Evolutionary conservation across 2,113 vertebrate species (phyloP).

Genomic region (Chlorodrepanis virens): DNA sequence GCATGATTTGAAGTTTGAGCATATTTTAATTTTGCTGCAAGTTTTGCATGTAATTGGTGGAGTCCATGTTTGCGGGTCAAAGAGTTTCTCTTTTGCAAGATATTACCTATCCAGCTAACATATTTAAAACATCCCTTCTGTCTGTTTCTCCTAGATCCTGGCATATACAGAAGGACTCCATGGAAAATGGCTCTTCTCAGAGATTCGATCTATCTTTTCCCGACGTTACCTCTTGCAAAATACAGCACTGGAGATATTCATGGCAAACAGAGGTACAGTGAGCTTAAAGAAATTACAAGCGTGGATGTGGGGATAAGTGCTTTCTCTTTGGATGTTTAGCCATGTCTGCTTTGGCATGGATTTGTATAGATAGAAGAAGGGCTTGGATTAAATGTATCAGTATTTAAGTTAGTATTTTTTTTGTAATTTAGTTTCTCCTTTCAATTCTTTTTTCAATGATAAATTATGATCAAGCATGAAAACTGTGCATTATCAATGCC

Average conservation of each 20-base stretch:
- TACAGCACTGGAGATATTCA: conserved; percentile 95
- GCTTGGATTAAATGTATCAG: not conserved
- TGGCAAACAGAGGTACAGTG: conserved; percentile 93
- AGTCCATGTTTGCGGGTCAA: not conserved
- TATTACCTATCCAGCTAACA: not conserved
- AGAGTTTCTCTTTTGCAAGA: not conserved
- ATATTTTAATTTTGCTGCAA: not conserved
- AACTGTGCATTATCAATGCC: not conserved
- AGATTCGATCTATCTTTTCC: conserved; percentile 92
- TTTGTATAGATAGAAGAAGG: not conserved
- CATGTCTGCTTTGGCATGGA: not conserved
- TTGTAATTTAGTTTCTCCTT: not conserved
- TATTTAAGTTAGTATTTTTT: not conserved
- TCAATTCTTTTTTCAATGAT: not conserved
- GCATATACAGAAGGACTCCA: conserved; percentile 95
- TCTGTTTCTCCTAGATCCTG: conserved; percentile 79
- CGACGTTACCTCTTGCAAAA: conserved; percentile 95
- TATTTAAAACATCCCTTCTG: not conserved
- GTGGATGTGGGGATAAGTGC: not conserved
- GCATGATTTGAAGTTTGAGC: not conserved
- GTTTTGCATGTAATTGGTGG: not conserved
- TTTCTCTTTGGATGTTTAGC: not conserved
- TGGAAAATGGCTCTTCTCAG: conserved; percentile 97
- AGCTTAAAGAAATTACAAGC: not conserved
- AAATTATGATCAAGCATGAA: not conserved